These are phyloP conservation scores for Atherinosoma microstoma DNA, from an alignment of 2,797 vertebrate genomes.

Conservation along the genomic window DNA sequence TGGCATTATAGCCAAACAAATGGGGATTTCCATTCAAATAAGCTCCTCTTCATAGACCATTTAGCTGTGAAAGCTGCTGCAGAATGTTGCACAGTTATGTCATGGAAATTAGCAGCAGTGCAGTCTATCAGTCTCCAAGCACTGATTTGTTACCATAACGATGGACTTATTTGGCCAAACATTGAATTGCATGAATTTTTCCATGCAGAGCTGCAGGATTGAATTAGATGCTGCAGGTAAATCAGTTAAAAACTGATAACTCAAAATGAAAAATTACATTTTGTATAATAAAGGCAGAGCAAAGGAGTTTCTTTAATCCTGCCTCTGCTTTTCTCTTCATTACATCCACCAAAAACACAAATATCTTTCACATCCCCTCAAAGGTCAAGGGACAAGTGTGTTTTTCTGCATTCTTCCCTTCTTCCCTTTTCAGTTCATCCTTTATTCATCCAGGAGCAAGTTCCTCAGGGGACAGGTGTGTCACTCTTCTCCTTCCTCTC, in stretches of 20 bases:
- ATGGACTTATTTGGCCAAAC: conserved; percentile 38
- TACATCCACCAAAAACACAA: not conserved
- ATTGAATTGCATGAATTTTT: conserved; percentile 17
- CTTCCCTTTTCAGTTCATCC: conserved; percentile 24
- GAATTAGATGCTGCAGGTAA: not conserved
- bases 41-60: conserved; percentile 2
- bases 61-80: conserved; percentile 25
- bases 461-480: conserved; percentile 66
- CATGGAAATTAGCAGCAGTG: conserved; percentile 49
- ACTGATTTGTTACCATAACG: conserved; percentile 46
- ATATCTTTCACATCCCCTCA: not conserved
- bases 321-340: not conserved
- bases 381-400: conserved; percentile 57
- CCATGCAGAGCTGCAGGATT: conserved; percentile 10
- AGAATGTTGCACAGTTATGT: conserved; percentile 33
- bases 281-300: too few species aligned
- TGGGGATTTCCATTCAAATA: conserved; percentile 41
- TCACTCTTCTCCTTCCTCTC: conserved; percentile 13
- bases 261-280: too few species aligned
- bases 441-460: conserved; percentile 27
- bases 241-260: not conserved
- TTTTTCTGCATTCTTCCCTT: conserved; percentile 17
- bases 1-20: conserved; percentile 35
- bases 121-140: conserved; percentile 14
- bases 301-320: too few species aligned